Evolutionary conservation across 2,888 invertebrate species (phyloP).

Genomic region (Trichopria drosophilae): DNA sequence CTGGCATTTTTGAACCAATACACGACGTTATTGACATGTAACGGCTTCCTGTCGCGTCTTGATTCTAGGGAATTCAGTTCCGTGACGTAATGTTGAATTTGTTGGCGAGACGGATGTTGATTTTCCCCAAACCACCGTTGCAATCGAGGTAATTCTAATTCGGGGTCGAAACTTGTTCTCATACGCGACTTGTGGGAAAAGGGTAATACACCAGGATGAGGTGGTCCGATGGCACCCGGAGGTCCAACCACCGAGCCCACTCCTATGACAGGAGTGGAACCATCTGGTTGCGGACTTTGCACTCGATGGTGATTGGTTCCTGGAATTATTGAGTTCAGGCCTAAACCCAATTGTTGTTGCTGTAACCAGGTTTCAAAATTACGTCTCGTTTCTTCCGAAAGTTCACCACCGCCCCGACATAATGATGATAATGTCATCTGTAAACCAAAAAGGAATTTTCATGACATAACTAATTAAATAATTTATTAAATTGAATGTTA

Average conservation of each 20-base stretch:
- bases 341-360: constrained; percentile 53
- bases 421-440: constrained; percentile 82
- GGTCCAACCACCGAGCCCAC: constrained; percentile 54
- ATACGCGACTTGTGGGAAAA: constrained; percentile 82
- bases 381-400: constrained; percentile 80
- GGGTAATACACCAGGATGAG: constrained; percentile 70
- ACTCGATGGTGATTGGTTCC: constrained; percentile 48
- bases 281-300: constrained; percentile 56
- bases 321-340: constrained; percentile 50
- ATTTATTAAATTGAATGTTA: not conserved
- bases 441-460: constrained; percentile 40
- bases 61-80: constrained; percentile 92
- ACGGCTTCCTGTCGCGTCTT: constrained; percentile 86
- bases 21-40: constrained; percentile 94
- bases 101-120: constrained; percentile 94
- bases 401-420: constrained; percentile 78
- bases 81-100: constrained; percentile 93
- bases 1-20: constrained; percentile 98
- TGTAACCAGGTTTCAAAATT: constrained; percentile 86
- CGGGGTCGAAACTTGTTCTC: constrained; percentile 96
- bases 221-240: constrained; percentile 60
- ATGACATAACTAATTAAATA: not conserved
- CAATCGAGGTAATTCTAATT: constrained; percentile 91
- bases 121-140: constrained; percentile 97
- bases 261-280: constrained; percentile 56